phyloP scores from a whole-genome alignment of 1,140 invertebrate genomes.

The Harlomillsia oculata region DNA sequence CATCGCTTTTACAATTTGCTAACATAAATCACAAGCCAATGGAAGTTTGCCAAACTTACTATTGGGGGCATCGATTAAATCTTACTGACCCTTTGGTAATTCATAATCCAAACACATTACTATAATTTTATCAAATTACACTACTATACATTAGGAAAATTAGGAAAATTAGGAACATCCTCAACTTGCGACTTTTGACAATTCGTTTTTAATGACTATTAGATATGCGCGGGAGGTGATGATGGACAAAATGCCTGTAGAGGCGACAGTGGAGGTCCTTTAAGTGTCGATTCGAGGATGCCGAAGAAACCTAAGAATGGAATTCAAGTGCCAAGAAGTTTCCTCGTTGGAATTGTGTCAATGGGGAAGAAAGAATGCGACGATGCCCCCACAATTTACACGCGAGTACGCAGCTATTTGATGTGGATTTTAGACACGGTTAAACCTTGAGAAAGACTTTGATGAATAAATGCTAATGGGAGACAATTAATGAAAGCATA shows the following conservation, averaged over 20 bases:
- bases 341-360: slow-evolving; percentile 25
- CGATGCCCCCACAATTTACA: slow-evolving; percentile 26
- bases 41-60: neutral
- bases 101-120: neutral
- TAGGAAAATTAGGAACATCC: neutral
- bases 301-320: neutral
- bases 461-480: too few relatives aligned
- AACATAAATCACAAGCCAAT: too few relatives aligned
- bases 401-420: slow-evolving; percentile 17
- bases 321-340: neutral
- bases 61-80: neutral
- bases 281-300: neutral
- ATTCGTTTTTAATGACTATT: neutral
- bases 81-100: neutral
- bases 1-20: too few relatives aligned
- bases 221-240: slow-evolving; percentile 25
- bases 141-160: neutral
- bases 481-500: too few relatives aligned
- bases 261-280: slow-evolving; percentile 12
- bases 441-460: slow-evolving; percentile 2
- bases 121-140: neutral
- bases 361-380: slow-evolving; percentile 22
- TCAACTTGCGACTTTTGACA: neutral
- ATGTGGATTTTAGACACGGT: slow-evolving; percentile 27
- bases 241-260: slow-evolving; percentile 19